phyloP scores from a whole-genome alignment of 2,797 vertebrate genomes.

The Cirrhinus molitorella region DNA sequence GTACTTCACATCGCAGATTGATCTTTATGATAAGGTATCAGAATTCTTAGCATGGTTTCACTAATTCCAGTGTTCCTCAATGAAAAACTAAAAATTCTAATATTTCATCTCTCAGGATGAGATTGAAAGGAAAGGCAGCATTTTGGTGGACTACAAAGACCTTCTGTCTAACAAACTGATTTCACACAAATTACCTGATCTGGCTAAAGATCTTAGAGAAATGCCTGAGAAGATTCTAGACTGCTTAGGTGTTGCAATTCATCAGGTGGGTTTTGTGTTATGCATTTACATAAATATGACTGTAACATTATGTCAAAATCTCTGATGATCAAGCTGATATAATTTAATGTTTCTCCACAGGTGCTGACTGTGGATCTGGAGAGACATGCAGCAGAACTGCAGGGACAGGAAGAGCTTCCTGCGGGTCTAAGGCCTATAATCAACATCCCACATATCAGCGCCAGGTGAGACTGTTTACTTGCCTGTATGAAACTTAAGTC shows the following conservation, averaged over 20 bases:
- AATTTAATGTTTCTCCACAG: constrained; percentile 67
- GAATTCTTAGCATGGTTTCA: neutral
- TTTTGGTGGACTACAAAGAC: constrained; percentile 94
- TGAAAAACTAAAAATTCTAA: neutral
- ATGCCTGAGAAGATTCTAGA: constrained; percentile 90
- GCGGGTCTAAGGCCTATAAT: constrained; percentile 83
- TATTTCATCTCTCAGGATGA: constrained; percentile 84
- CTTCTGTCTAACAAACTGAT: constrained; percentile 78
- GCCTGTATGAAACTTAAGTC: neutral
- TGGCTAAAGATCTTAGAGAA: constrained; percentile 85
- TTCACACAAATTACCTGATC: constrained; percentile 73
- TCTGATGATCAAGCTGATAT: neutral
- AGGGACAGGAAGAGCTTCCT: constrained; percentile 86
- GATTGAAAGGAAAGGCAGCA: constrained; percentile 96
- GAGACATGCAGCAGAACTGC: constrained; percentile 88
- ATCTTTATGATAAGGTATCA: constrained; percentile 94
- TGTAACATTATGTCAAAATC: neutral
- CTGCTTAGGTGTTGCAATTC: constrained; percentile 93
- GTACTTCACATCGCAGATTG: constrained; percentile 88
- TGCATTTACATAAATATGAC: neutral
- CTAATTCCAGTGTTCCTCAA: neutral
- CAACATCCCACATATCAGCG: constrained; percentile 90
- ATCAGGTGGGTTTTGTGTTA: constrained; percentile 83
- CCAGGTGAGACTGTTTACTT: constrained; percentile 78
- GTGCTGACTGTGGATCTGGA: constrained; percentile 94